A percentile compares a stretch with the other conserved stretches of the same genome.
Conservation (phyloP, 2,113 vertebrate genomes). For the Thalassarche chlororhynchos region DNA sequence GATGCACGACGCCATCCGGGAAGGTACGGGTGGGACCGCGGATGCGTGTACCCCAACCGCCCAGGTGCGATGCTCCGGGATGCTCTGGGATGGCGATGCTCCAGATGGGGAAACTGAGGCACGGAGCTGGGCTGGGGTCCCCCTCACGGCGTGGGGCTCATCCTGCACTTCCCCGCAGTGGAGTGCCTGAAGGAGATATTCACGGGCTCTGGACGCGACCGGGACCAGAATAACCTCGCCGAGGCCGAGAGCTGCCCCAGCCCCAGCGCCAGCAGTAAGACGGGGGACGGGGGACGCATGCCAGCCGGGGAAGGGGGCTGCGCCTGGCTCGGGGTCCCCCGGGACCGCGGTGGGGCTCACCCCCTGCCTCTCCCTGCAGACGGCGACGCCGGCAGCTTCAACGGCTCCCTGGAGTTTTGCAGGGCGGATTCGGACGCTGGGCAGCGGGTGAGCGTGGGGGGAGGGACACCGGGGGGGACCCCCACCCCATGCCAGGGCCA, state of each 20-base stretch:
- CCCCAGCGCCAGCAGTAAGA: constrained; percentile 71
- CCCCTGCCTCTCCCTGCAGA: constrained; percentile 58
- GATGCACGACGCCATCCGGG: constrained; percentile 83
- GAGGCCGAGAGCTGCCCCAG: constrained; percentile 41
- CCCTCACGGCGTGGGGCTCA: not conserved
- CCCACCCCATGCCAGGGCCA: rapidly evolving
- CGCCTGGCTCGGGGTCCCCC: rapidly evolving
- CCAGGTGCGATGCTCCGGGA: not conserved
- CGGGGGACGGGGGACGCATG: not conserved
- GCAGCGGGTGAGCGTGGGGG: constrained; percentile 70
- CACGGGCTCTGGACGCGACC: constrained; percentile 72
- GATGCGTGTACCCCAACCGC: not conserved
- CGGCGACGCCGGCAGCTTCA: constrained; percentile 77
- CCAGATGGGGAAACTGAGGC: not conserved
- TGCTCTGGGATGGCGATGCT: not conserved
- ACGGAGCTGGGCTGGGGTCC: not conserved
- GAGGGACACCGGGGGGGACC: not conserved
- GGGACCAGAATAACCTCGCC: constrained; percentile 50
- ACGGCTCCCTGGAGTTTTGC: constrained; percentile 79
- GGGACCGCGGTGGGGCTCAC: rapidly evolving
- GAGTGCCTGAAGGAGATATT: constrained; percentile 86
- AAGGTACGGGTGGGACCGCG: constrained; percentile 70
- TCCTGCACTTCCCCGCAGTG: constrained; percentile 60
- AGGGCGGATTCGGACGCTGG: constrained; percentile 44
- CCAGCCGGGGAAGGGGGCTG: not conserved